These are phyloP conservation scores for Drosophila albomicans DNA, from an alignment of 1,140 invertebrate genomes.

Conservation along the genomic window DNA sequence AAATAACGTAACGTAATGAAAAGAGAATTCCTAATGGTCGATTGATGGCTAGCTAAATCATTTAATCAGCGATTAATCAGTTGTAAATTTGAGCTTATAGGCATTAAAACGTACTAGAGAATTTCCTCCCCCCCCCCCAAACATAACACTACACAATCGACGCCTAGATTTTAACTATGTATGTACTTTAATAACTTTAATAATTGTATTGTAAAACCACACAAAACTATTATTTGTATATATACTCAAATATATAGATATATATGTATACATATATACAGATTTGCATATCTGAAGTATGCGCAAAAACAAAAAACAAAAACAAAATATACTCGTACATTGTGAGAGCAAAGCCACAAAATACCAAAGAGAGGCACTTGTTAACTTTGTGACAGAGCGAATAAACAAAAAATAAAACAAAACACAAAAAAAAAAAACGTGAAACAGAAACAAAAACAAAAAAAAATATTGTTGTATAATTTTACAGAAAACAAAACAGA, in stretches of 20 bases:
- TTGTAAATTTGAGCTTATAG: conserved; percentile 84
- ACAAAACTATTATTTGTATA: conserved; percentile 47
- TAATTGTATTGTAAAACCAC: conserved; percentile 43
- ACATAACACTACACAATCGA: conserved; percentile 35
- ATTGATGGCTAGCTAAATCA: conserved; percentile 34
- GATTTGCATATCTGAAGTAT: conserved; percentile 47
- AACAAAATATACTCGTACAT: conserved; percentile 12
- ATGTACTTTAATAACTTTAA: conserved; percentile 35
- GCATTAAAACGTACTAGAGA: conserved; percentile 60
- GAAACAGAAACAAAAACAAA: conserved; percentile 1
- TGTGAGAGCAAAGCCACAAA: conserved; percentile 25
- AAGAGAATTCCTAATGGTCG: conserved; percentile 25
- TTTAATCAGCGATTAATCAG: conserved; percentile 68
- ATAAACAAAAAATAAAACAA: conserved; percentile 20
- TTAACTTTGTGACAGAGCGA: conserved; percentile 65
- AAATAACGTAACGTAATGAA: conserved; percentile 6
- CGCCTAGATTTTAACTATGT: conserved; percentile 51
- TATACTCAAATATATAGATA: conserved; percentile 17
- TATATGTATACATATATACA: conserved; percentile 21
- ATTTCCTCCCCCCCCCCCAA: neutral
- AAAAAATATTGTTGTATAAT: conserved; percentile 48
- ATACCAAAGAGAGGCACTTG: conserved; percentile 49
- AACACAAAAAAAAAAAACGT: neutral
- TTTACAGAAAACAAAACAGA: conserved; percentile 27
- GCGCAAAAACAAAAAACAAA: neutral